Evolutionary conservation across 2,888 invertebrate species (phyloP).

Genomic region (Xanthia icteritia): DNA sequence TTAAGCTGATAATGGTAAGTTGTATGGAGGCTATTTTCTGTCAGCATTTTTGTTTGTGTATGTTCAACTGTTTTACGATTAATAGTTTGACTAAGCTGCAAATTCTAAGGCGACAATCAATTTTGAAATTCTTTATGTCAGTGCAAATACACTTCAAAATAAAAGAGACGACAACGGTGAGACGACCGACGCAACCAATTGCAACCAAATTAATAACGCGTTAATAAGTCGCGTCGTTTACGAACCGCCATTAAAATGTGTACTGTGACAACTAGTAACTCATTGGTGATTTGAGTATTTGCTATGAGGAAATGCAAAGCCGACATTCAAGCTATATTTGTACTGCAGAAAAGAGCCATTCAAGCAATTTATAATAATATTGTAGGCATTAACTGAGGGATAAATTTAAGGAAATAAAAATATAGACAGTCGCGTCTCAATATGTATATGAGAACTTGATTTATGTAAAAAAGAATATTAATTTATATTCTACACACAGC

Average conservation of each 20-base stretch:
- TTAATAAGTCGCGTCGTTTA: not conserved
- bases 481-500: no score
- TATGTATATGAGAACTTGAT: no score
- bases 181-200: not conserved
- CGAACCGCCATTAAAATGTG: not conserved
- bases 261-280: not conserved
- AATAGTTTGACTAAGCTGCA: not conserved
- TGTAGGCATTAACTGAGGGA: no score
- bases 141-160: not conserved
- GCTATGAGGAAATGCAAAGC: no score
- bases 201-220: not conserved
- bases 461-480: no score
- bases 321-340: no score
- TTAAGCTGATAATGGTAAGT: slow-evolving; percentile 37
- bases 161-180: not conserved
- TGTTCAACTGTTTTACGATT: slow-evolving; percentile 5
- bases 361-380: no score
- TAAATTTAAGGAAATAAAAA: no score
- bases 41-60: slow-evolving; percentile 23
- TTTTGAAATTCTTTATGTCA: not conserved
- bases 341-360: no score
- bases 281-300: not conserved
- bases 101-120: not conserved
- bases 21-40: not conserved
- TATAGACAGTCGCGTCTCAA: no score